Evolutionary conservation across 2,888 invertebrate genomes (phyloP), one percentile per base, ranked within the genome.

Genomic region (Drosophila prolongata): DNA sequence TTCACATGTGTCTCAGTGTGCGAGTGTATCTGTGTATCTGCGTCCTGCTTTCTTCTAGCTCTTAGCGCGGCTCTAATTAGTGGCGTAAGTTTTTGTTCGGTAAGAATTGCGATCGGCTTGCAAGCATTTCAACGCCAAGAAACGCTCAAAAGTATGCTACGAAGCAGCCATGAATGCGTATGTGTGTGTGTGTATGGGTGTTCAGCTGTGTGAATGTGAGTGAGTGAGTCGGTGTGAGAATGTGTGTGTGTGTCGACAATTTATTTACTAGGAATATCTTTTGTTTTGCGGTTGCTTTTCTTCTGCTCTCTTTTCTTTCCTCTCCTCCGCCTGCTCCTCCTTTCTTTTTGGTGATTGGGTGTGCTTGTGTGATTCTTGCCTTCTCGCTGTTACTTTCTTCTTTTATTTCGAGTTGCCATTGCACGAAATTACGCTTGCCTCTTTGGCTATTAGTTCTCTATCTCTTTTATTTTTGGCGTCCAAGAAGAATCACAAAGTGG

Each of bases 91-190:
- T 65, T 38, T 34, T 30, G 30, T 30, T 38, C 50, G 40, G 24
- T 57, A 49, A 60, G 72, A 54, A 72, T 40, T 34, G 58, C 58
- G 55, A 16, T 58, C 76, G 40, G 46, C 65, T 55, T 46, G 58
- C 56, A 52, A 66, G 59, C 56, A 49, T 47, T 47, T 34, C 30
- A 47, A 34, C 14, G 16, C 47, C 47, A 47, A 30, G 47, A 34
- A 34, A 66, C 77, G 81, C 81, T 78, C 50, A 56, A 79, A 82
- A 78, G 81, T 80, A 87, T 84, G 81, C 81, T 80, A 82, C 44
- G 64, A 64, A 57, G 73, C 54, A 56, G 50, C 47, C 35, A 14
- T 49, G 37, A 46, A 43, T 46, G 55, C 56, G 9, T 42, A 16
- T 47, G 57, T 56, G 38, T 50, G 16, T 53, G 6, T 43, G 43